A percentile compares a stretch with the other conserved stretches of the same genome.
Evolutionary conservation across 2,888 invertebrate genomes (phyloP).

Genomic region (Resseliella maxima): DNA sequence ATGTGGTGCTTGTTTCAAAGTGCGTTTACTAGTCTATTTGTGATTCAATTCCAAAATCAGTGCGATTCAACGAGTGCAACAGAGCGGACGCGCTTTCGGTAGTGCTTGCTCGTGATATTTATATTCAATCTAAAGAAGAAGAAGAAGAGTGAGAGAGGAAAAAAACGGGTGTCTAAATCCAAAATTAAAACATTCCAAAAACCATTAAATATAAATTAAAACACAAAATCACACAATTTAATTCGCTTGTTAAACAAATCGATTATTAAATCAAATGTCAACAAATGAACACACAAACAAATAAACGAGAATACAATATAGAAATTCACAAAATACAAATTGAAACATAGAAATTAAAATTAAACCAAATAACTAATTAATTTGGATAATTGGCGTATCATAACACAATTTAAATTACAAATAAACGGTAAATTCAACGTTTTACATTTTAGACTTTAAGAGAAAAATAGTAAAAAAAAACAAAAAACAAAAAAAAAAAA

Average conservation of each 20-base stretch:
- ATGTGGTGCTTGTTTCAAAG: background rate
- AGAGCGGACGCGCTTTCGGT: constrained; percentile 18
- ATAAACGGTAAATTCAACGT: background rate
- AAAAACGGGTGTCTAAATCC: background rate
- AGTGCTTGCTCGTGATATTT: background rate
- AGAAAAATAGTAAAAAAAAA: too few relatives aligned
- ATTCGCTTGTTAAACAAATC: constrained; percentile 7
- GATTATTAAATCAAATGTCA: constrained; percentile 5
- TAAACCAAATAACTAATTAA: constrained; percentile 12
- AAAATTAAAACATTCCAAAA: background rate
- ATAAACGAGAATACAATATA: background rate
- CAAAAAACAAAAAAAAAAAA: too few relatives aligned
- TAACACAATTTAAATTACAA: background rate
- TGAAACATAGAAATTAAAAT: background rate
- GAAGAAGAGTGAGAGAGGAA: too few relatives aligned
- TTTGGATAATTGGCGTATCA: constrained; percentile 25
- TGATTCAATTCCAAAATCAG: background rate
- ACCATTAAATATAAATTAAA: background rate
- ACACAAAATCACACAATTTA: background rate
- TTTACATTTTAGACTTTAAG: too few relatives aligned
- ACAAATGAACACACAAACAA: background rate
- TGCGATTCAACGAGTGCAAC: constrained; percentile 38
- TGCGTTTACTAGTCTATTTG: background rate
- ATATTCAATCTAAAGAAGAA: too few relatives aligned
- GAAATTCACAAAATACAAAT: background rate